Base-by-base conservation (phyloP, 2,113 vertebrate genomes). In the Fukomys damarensis region DNA sequence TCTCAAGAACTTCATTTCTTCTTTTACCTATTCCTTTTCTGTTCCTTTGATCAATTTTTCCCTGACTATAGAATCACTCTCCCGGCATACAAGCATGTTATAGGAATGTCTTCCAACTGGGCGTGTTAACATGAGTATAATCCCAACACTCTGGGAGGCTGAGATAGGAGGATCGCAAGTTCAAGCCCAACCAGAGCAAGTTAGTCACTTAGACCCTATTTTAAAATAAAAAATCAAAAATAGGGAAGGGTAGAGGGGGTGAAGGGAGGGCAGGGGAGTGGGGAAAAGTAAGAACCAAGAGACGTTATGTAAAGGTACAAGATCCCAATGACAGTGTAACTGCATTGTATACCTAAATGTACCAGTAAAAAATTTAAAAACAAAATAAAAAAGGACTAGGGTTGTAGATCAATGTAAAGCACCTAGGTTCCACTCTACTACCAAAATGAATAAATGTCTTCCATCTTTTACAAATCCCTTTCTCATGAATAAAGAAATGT, bases 401-500 rank as follows among this genome's bases (percentile, higher is more conserved):
- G 5, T 8, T 46, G 14, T 77, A 77, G 6, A 14, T 77, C 74
- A 49, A 43, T 77, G 43, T 7, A 14, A 49, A 49, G 14, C 32
- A 17, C 26, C 13, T 46, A 22, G 72, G 72, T 76, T 76, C 26
- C 43, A 76, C 43, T 26, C 72, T 46, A 30, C 13, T 30, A 46
- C 24, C 32, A 38, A 70, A 41, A 28, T 5, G 20, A 49, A 49
- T 32, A 49, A 84, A 0, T 43, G 1, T 81, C 86, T 77, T 88
- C 66, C 63, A 93, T 56, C 24, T 83, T 81, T 96, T 90, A 46
- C 72, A 94, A 82, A 86, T 70, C 12, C 20, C 43, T 92, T 86
- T 35, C 68, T 72, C 61, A 7, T 65, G 9, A 35, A 30, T 86
- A 81, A 95, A 91, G 32, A 91, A 43, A 94, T 68, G 17, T 74